Conservation (phyloP, 2,113 vertebrate genomes). For the Myanophis thanlyinensis region DNA sequence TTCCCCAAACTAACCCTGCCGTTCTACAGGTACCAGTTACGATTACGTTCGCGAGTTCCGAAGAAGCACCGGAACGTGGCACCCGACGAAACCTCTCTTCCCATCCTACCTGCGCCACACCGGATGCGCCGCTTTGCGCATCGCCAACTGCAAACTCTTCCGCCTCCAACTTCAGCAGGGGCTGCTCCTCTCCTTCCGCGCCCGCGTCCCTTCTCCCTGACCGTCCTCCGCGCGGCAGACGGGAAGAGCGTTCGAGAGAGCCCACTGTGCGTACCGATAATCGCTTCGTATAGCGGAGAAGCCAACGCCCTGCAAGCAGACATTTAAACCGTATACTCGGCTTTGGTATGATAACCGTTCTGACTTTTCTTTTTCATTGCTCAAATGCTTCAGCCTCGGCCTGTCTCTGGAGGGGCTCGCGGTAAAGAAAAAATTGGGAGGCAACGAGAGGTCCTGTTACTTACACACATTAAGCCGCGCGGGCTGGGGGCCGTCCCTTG, state of each 20-base stretch:
- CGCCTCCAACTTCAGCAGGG: constrained; percentile 93
- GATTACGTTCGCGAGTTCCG: constrained; percentile 97
- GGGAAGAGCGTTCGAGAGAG: neutral
- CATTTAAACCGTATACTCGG: constrained; percentile 56
- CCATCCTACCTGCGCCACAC: constrained; percentile 89
- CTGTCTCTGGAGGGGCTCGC: constrained; percentile 52
- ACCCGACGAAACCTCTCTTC: constrained; percentile 87
- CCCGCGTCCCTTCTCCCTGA: constrained; percentile 80
- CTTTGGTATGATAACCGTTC: constrained; percentile 21
- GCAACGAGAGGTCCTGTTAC: constrained; percentile 39
- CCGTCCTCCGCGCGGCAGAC: neutral
- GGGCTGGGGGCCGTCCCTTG: constrained; percentile 35
- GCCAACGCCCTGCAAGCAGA: constrained; percentile 60
- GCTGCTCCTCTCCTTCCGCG: constrained; percentile 89
- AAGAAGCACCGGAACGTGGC: constrained; percentile 93
- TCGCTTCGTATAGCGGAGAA: constrained; percentile 62
- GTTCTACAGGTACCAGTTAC: constrained; percentile 82
- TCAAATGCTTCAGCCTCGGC: constrained; percentile 64
- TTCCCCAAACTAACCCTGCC: neutral
- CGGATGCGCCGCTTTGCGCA: constrained; percentile 84
- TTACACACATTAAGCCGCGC: neutral
- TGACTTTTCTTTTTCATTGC: constrained; percentile 60
- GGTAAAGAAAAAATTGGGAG: constrained; percentile 46
- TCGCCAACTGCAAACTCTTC: constrained; percentile 97
- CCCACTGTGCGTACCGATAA: constrained; percentile 38